phyloP scores from a whole-genome alignment of 2,113 vertebrate genomes.

The Erpornis zantholeuca region DNA sequence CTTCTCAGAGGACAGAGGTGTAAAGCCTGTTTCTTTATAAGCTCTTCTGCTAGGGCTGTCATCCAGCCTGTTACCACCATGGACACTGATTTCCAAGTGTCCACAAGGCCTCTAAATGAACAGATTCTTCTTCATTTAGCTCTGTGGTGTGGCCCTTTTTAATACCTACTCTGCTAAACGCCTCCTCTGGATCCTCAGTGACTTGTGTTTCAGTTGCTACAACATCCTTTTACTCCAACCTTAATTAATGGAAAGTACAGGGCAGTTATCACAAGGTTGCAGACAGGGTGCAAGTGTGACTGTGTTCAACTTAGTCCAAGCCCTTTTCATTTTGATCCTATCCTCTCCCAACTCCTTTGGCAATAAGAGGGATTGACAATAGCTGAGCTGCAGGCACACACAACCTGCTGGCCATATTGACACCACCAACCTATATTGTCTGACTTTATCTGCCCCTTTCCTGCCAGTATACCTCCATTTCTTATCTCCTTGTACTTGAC shows the following conservation, averaged over 20 bases:
- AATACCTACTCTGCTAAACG: not conserved
- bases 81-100: not conserved
- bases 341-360: not conserved
- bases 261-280: not conserved
- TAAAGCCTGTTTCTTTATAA: not conserved
- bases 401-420: not conserved
- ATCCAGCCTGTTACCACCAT: not conserved
- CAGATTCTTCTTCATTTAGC: not conserved
- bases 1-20: not conserved
- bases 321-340: not conserved
- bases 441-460: not conserved
- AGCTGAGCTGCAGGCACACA: not conserved
- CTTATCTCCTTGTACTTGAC: not conserved
- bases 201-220: not conserved
- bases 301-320: not conserved
- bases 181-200: not conserved
- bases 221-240: not conserved
- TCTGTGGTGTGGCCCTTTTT: not conserved
- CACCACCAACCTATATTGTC: not conserved
- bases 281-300: not conserved
- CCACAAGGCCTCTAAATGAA: not conserved
- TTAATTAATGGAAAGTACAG: not conserved
- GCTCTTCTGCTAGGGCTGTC: not conserved
- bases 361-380: not conserved
- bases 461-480: not conserved